Base-by-base conservation (phyloP, 1,140 invertebrate species). In the Gyrodactylus bullatarudis region DNA sequence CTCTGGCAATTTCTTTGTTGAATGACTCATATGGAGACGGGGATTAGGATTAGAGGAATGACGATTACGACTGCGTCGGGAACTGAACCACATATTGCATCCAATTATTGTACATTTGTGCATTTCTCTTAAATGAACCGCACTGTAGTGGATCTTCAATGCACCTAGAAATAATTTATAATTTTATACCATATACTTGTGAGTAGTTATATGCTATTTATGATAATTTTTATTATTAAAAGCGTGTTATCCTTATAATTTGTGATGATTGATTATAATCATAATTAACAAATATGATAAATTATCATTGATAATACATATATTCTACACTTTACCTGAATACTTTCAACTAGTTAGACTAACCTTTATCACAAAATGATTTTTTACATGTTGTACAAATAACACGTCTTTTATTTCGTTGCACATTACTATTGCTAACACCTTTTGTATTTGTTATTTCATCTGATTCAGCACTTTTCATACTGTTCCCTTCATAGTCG, bases 41-140 rank as follows among this genome's bases (percentile, higher is more conserved):
- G 94, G 93, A 82, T 99, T 98, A 0, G 91, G 92, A 81, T 97
- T 97, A 2, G 92, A 91, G 79, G 88, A 91, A 80, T 98, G 94
- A 0, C 94, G 85, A 79, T 98, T 98, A 26, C 93, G 83, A 23
- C 90, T 94, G 74, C 94, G 83, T 75, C 93, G 84, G 20, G 91
- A 95, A 79, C 91, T 95, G 79, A 99, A 98, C 89, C 95, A 94
- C 89, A 96, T 97, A 78, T 89, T 95, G 81, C 94, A 99, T 0
- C 94, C 93, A 77, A 91, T 88, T 0, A 98, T 91, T 0, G 92
- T 95, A 79, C 94, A 99, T 79, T 91, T 92, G 80, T 99, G 94
- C 93, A 98, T 98, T 83, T 99, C 95, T 22, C 90, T 75, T 74
- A 98, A 80, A 81, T 99, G 95, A 1, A 99, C 95, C 0, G 95